phyloP scores from a whole-genome alignment of 2,113 vertebrate genomes.

The Butorides virescens region DNA sequence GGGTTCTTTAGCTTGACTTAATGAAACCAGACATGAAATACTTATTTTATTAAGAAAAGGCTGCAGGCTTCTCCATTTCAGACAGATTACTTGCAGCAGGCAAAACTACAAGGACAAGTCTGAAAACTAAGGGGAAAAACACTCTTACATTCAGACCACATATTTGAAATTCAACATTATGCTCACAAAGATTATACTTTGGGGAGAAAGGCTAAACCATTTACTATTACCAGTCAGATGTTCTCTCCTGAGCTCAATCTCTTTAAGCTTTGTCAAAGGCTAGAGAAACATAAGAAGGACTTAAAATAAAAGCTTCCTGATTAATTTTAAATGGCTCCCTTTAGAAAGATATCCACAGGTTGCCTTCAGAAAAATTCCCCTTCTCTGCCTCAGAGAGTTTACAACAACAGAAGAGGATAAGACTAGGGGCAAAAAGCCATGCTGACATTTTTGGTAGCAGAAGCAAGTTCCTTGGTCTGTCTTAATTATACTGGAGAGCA shows the following conservation, averaged over 20 bases:
- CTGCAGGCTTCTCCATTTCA: neutral
- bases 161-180: neutral
- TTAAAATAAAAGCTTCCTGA: neutral
- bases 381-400: neutral
- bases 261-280: neutral
- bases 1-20: neutral
- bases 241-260: neutral
- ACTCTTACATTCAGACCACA: neutral
- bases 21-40: neutral
- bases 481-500: neutral
- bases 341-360: neutral
- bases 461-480: neutral
- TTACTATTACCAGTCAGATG: neutral
- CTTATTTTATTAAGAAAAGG: neutral
- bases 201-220: neutral
- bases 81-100: neutral
- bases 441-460: constrained; percentile 8
- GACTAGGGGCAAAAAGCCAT: neutral
- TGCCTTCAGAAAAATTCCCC: neutral
- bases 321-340: neutral
- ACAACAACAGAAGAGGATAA: neutral
- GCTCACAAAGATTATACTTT: neutral
- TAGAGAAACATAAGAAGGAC: neutral
- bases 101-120: neutral
- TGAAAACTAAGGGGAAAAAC: neutral